Evolutionary conservation across 2,888 invertebrate species (phyloP).

Genomic region (Philonicus albiceps): DNA sequence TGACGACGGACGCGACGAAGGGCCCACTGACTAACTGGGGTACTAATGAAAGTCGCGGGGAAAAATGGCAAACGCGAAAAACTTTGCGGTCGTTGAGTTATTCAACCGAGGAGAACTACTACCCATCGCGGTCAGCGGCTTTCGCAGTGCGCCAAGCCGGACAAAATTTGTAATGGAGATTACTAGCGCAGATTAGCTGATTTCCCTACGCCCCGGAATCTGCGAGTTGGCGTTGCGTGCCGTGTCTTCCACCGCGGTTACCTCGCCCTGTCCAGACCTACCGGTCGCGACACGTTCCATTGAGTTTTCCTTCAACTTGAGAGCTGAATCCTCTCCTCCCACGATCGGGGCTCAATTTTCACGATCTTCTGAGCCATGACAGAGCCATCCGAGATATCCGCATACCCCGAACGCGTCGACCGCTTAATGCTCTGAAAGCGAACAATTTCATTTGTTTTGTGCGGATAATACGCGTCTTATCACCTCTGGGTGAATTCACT

Average conservation of each 20-base stretch:
- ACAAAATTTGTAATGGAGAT: background rate
- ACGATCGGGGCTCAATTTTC: background rate
- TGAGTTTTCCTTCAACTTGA: constrained; percentile 8
- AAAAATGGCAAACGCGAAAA: background rate
- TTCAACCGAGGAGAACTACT: background rate
- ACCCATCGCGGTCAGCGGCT: background rate
- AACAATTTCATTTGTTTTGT: constrained; percentile 12
- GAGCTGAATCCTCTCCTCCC: background rate
- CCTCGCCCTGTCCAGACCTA: background rate
- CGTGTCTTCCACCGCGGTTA: background rate
- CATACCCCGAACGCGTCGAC: background rate
- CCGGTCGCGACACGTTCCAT: background rate
- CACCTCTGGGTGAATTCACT: background rate
- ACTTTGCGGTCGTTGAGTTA: background rate
- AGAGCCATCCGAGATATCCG: background rate
- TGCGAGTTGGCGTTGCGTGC: background rate
- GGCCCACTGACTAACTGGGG: background rate
- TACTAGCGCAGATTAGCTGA: background rate
- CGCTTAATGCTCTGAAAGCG: background rate
- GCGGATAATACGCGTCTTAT: background rate
- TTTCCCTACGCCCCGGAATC: background rate
- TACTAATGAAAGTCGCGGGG: background rate
- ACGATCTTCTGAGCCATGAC: constrained; percentile 19
- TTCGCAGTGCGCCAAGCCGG: background rate
- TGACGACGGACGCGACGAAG: background rate